A percentile compares a stretch with the other conserved stretches of the same genome.
Evolutionary conservation across 2,113 vertebrate species (phyloP).

Genomic region (Alaudala cheleensis): DNA sequence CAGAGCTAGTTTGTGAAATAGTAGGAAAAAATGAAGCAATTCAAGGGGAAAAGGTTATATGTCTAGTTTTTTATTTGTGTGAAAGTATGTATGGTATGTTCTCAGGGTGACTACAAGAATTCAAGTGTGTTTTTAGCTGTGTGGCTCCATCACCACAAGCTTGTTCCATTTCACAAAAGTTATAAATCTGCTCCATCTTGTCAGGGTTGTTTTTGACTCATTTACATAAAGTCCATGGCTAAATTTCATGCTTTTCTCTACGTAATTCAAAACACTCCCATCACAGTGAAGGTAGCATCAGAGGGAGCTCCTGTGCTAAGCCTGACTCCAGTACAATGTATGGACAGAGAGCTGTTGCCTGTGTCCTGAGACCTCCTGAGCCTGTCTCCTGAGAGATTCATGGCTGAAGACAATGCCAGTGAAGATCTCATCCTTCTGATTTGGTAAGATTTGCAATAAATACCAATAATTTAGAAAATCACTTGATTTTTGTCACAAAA

Average conservation of each 20-base stretch:
- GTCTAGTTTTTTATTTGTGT: not conserved
- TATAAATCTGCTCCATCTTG: not conserved
- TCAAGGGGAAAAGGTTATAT: not conserved
- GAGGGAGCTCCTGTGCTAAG: not conserved
- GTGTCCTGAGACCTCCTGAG: not conserved
- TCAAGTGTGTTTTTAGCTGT: not conserved
- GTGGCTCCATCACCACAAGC: not conserved
- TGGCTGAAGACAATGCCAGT: not conserved
- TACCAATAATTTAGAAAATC: not conserved
- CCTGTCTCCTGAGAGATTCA: not conserved
- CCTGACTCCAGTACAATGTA: not conserved
- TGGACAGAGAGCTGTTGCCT: not conserved
- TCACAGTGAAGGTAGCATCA: not conserved
- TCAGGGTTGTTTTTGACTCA: not conserved
- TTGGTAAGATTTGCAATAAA: not conserved
- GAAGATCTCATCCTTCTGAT: not conserved
- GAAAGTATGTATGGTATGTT: slow-evolving; percentile 41
- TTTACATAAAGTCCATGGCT: not conserved
- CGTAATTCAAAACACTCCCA: not conserved
- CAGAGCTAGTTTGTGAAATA: slow-evolving; percentile 8
- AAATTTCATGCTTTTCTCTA: not conserved
- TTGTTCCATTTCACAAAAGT: not conserved
- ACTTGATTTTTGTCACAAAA: not conserved
- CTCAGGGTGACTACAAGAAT: slow-evolving; percentile 14
- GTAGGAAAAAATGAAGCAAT: not conserved